These are phyloP conservation scores for Mechanitis mazaeus DNA, from an alignment of 2,888 invertebrate species.

Conservation along the genomic window DNA sequence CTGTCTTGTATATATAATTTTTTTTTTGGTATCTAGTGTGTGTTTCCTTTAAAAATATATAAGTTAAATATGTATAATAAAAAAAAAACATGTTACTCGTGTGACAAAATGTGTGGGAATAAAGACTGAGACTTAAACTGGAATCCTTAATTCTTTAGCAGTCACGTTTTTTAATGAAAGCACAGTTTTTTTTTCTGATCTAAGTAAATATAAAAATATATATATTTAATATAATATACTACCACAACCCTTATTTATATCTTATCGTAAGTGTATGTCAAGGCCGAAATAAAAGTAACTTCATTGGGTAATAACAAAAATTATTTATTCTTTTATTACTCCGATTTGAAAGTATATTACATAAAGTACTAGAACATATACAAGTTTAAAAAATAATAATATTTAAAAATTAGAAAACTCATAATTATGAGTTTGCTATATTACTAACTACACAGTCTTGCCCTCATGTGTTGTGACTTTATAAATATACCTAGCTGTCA, in stretches of 20 bases:
- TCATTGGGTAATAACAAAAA: constrained; percentile 12
- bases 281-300: constrained; percentile 19
- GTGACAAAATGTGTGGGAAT: too few relatives aligned
- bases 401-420: too few relatives aligned
- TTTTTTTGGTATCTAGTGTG: too few relatives aligned
- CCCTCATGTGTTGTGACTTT: too few relatives aligned
- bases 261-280: constrained; percentile 20
- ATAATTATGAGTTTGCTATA: too few relatives aligned
- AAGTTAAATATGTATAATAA: too few relatives aligned
- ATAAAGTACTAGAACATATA: neutral
- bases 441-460: too few relatives aligned
- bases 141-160: neutral
- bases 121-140: neutral
- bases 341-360: constrained; percentile 2
- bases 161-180: too few relatives aligned
- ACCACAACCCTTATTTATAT: constrained; percentile 11
- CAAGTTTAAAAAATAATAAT: neutral
- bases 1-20: too few relatives aligned
- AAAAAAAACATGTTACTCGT: too few relatives aligned
- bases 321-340: constrained; percentile 11
- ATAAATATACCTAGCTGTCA: too few relatives aligned
- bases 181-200: neutral
- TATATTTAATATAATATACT: neutral
- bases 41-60: too few relatives aligned
- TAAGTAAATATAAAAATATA: neutral